Evolutionary conservation across 2,113 vertebrate species (phyloP).

Genomic region (Aviceda subcristata): DNA sequence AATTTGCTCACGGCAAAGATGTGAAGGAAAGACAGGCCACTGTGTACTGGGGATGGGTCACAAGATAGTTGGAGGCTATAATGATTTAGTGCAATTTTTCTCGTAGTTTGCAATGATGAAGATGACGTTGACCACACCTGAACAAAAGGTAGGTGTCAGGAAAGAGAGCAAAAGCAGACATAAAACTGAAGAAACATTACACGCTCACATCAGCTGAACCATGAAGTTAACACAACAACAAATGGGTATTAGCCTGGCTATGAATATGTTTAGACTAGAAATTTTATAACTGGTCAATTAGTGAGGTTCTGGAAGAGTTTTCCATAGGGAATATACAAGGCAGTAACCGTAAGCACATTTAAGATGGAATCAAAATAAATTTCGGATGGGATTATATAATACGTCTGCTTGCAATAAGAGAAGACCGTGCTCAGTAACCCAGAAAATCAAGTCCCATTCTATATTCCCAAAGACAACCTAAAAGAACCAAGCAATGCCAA

Average conservation of each 20-base stretch:
- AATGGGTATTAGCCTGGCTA: neutral
- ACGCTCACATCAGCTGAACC: neutral
- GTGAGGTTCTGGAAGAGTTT: neutral
- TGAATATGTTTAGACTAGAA: neutral
- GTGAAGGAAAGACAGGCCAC: neutral
- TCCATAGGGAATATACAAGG: neutral
- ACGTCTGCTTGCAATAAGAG: neutral
- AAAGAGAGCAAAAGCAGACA: neutral
- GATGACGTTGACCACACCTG: neutral
- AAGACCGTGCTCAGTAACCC: neutral
- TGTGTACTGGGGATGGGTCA: neutral
- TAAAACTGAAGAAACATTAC: neutral
- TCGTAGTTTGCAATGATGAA: neutral
- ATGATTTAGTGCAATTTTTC: neutral
- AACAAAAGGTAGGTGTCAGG: neutral
- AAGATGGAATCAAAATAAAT: neutral
- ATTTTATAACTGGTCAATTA: neutral
- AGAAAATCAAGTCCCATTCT: neutral
- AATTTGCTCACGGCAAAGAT: neutral
- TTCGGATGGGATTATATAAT: neutral
- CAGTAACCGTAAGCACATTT: neutral
- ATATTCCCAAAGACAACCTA: neutral
- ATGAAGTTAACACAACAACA: neutral
- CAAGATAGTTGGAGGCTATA: neutral
- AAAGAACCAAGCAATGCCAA: neutral